These are phyloP conservation scores for Fringilla coelebs DNA, from an alignment of 2,797 vertebrate genomes.

Conservation along the genomic window DNA sequence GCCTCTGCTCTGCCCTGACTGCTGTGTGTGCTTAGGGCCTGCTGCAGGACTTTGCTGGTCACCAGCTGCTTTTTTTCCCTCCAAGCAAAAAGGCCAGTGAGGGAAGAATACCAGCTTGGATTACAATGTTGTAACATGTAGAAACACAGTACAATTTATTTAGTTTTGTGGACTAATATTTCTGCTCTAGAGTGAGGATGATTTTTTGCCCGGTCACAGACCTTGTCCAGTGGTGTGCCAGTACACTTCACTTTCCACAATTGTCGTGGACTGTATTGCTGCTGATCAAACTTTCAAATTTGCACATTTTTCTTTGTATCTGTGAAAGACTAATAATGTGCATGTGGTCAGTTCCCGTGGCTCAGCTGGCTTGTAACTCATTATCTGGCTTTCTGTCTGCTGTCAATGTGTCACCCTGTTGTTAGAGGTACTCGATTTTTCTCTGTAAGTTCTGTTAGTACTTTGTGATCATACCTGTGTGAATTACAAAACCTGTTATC, in stretches of 20 bases:
- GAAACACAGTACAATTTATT: not conserved
- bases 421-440: not conserved
- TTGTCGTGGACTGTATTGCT: not conserved
- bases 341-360: not conserved
- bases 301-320: not conserved
- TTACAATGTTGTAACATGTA: not conserved
- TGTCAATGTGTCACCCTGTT: not conserved
- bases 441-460: not conserved
- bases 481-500: not conserved
- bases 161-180: not conserved
- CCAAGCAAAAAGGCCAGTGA: not conserved
- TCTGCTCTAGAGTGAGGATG: not conserved
- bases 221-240: not conserved
- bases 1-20: not conserved
- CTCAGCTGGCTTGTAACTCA: conserved; percentile 6
- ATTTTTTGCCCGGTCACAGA: not conserved
- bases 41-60: not conserved
- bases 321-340: not conserved
- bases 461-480: not conserved
- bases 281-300: not conserved
- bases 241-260: not conserved
- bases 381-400: conserved; percentile 1
- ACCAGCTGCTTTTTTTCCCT: not conserved
- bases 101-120: not conserved
- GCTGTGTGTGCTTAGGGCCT: not conserved